Evolutionary conservation across 2,888 invertebrate species (phyloP), one percentile per base, ranked within the genome.

Genomic region (Agrotis exclamationis): DNA sequence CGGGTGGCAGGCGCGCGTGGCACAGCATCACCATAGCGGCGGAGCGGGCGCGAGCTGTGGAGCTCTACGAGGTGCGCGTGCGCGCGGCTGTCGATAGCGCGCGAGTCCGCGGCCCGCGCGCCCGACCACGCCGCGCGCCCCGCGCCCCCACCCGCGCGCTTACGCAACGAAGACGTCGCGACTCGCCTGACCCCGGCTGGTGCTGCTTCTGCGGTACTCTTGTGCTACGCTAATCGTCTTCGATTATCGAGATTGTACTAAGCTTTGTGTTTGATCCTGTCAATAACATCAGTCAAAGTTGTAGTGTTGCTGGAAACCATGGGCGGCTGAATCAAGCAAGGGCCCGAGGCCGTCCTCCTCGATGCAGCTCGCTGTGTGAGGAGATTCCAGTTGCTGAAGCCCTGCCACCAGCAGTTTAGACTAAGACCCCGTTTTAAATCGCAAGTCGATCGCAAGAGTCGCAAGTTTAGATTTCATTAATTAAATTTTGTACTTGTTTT

Each of bases 31-130:
- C 63, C 80, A 77, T 58, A 64, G 70, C 70, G 76, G 72, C 45
- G 66, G 72, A 60, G 80, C 63, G 81, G 74, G 73, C 73, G 76
- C 69, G 63, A 73, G 68, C 54, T 13, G 14, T 54, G 67, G 83
- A 74, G 73, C 82, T 71, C 39, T 16, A 67, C 78, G 84, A 77
- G 74, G 60, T 62, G 69, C 90, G 88, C 87, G 92, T 86, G 90
- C 88, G 90, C 90, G 89, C 89, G 81, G 85, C 90, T 84, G 84
- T 82, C 86, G 91, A 78, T 85, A 80, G 89, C 90, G 90, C 90
- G 90, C 89, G 89, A 89, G 89, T 89, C 87, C 85, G 78, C 84
- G 67, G 68, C 63, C 66, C 16, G 82, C 76, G 70, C 70, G 80
- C 78, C 73, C 73, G 74, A 4, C 28, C 2, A 9, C 1, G 14